Conservation (phyloP, 2,888 invertebrate species). For the Willowsia nigromaculata region DNA sequence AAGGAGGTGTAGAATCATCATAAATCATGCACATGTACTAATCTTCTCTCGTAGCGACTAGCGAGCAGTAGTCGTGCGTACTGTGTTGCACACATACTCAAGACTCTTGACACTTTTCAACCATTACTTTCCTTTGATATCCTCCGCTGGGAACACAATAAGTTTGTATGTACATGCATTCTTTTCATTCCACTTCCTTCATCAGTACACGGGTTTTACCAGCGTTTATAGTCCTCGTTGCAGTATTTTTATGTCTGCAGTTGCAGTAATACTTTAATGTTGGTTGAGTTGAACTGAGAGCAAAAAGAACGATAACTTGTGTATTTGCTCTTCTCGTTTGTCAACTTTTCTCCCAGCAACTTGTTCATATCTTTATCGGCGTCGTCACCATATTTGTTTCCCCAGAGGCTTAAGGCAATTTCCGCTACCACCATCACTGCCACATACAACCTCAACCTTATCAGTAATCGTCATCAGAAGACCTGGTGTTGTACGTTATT, state of each 20-base stretch:
- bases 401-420: conserved; percentile 45
- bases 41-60: conserved; percentile 6
- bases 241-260: not conserved
- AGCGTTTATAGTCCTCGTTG: no score
- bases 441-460: not conserved
- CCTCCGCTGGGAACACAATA: not conserved
- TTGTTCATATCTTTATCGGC: conserved; percentile 26
- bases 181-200: not conserved
- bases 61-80: not conserved
- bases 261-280: not conserved
- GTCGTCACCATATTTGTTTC: conserved; percentile 36
- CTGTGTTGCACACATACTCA: conserved; percentile 27
- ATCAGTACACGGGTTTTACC: not conserved
- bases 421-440: conserved; percentile 34
- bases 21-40: conserved; percentile 58
- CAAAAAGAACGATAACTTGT: not conserved
- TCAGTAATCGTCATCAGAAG: not conserved
- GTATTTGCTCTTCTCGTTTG: not conserved
- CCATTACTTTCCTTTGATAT: conserved; percentile 23
- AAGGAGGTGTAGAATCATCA: conserved; percentile 55
- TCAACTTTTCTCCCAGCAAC: not conserved
- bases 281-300: not conserved
- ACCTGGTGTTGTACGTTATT: no score
- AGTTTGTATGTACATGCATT: not conserved
- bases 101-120: conserved; percentile 46